Conservation (phyloP, 2,888 invertebrate genomes). For the Sinelater perroti region DNA sequence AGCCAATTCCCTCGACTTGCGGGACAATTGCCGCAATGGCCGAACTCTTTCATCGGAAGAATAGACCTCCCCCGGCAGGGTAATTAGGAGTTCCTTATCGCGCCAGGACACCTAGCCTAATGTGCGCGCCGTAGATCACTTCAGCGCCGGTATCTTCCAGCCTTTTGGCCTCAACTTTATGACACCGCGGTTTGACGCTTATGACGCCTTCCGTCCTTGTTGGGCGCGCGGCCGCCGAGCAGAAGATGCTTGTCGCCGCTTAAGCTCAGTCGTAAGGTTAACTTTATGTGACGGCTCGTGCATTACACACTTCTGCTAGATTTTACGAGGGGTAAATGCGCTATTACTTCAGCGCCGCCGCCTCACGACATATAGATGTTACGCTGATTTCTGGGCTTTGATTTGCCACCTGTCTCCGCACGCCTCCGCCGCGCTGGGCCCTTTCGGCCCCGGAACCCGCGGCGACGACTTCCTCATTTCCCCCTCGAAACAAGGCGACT, state of each 20-base stretch:
- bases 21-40: slow-evolving; percentile 44
- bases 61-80: slow-evolving; percentile 42
- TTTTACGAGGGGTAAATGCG: slow-evolving; percentile 61
- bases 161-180: slow-evolving; percentile 58
- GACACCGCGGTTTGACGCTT: slow-evolving; percentile 60
- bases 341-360: slow-evolving; percentile 59
- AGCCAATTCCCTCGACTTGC: slow-evolving; percentile 58
- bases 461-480: too few relatives aligned
- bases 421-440: too few relatives aligned
- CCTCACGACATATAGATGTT: slow-evolving; percentile 58
- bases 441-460: too few relatives aligned
- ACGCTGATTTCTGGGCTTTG: slow-evolving; percentile 56
- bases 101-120: slow-evolving; percentile 50
- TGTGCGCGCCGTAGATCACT: slow-evolving; percentile 51
- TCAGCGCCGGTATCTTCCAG: slow-evolving; percentile 52
- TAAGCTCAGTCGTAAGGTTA: slow-evolving; percentile 51
- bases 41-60: slow-evolving; percentile 38
- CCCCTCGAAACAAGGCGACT: too few relatives aligned
- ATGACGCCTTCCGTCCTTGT: slow-evolving; percentile 56
- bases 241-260: slow-evolving; percentile 46
- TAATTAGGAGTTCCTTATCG: slow-evolving; percentile 54
- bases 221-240: slow-evolving; percentile 42
- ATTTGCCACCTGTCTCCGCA: slow-evolving; percentile 53
- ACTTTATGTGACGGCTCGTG: slow-evolving; percentile 62
- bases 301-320: slow-evolving; percentile 62